Conservation (phyloP, 2,113 vertebrate genomes). For the Gallinago paraguaiae region DNA sequence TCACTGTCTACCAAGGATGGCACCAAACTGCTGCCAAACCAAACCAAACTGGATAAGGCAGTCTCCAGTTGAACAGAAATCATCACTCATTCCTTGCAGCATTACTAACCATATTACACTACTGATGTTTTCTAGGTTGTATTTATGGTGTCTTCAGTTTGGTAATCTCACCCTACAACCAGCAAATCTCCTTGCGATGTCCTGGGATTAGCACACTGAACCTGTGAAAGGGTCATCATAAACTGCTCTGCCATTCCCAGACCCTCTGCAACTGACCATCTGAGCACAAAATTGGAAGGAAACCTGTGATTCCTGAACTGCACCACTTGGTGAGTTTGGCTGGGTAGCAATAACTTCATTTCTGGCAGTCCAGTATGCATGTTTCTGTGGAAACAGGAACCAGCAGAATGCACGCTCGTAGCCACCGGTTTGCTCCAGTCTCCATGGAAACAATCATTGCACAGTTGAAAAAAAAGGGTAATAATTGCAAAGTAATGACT, state of each 20-base stretch:
- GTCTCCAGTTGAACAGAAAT: not conserved
- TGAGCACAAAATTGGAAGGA: not conserved
- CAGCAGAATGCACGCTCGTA: not conserved
- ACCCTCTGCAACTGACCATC: accelerated
- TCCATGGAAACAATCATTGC: slow-evolving; percentile 59
- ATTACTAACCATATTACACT: not conserved
- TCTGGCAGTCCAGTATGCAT: not conserved
- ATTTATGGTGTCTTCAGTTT: accelerated
- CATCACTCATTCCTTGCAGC: not conserved
- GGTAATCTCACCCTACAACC: not conserved
- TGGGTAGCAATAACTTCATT: not conserved
- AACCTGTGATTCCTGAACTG: not conserved
- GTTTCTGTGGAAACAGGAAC: slow-evolving; percentile 66
- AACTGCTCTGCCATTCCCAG: not conserved
- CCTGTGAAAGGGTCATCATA: accelerated
- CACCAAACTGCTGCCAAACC: not conserved
- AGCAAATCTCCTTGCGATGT: not conserved
- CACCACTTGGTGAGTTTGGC: not conserved
- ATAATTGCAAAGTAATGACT: slow-evolving; percentile 42
- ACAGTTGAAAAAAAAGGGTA: not conserved
- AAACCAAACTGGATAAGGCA: not conserved
- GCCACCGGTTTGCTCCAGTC: slow-evolving; percentile 15
- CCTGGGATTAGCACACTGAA: not conserved
- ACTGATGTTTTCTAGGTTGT: not conserved
- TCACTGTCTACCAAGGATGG: not conserved